Percentiles rank a stretch among this genome's conserved stretches.
phyloP scores from a whole-genome alignment of 2,113 vertebrate species.

The Potamarius usumacintae region DNA sequence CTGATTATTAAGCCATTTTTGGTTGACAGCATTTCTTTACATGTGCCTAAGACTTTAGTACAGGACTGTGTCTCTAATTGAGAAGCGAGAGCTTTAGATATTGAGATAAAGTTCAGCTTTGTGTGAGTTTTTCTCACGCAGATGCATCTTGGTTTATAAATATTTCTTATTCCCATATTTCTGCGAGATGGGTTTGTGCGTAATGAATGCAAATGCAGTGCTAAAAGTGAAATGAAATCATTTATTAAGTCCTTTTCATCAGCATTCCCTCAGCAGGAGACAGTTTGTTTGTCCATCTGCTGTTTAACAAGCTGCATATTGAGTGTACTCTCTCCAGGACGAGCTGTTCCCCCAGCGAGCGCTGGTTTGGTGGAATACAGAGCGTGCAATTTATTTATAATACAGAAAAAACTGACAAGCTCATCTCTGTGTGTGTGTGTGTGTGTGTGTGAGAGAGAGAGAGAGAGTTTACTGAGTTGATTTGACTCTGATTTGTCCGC shows the following conservation, averaged over 20 bases:
- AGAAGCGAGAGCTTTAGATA: neutral
- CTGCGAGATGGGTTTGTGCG: neutral
- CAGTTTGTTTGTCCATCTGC: conserved; percentile 26
- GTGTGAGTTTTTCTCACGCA: neutral
- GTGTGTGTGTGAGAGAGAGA: neutral
- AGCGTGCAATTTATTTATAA: neutral
- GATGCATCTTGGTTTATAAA: neutral
- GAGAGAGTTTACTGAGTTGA: too few relatives aligned
- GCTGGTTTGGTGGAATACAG: neutral
- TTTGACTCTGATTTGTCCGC: neutral
- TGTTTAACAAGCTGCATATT: conserved; percentile 10
- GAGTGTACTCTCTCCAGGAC: neutral
- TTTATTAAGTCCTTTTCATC: conserved; percentile 15
- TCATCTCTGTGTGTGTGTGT: neutral
- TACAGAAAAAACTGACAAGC: neutral
- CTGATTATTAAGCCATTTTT: too few relatives aligned
- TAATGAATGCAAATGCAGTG: neutral
- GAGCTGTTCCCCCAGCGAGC: neutral
- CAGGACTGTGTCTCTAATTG: neutral
- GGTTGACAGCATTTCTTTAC: too few relatives aligned
- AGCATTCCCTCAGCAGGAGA: conserved; percentile 15
- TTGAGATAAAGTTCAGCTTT: neutral
- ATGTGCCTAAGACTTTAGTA: too few relatives aligned
- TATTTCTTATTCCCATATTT: neutral
- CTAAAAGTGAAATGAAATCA: neutral